A percentile compares a stretch with the other conserved stretches of the same genome.
These are phyloP conservation scores for Caenorhabditis afra DNA, from an alignment of 2,888 invertebrate species.

Conservation along the genomic window DNA sequence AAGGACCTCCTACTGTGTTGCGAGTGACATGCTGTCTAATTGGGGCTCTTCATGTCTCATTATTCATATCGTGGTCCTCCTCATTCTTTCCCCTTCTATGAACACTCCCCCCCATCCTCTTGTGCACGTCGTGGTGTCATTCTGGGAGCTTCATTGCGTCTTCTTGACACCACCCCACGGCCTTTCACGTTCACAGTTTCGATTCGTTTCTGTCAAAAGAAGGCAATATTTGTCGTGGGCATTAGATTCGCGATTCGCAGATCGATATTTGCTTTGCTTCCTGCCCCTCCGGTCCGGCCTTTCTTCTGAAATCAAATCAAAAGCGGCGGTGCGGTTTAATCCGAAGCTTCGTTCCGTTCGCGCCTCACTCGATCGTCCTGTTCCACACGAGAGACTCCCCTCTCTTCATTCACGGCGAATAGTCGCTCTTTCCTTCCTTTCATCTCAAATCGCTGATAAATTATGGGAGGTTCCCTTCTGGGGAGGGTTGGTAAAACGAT, in stretches of 20 bases:
- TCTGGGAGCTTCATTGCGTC: too few species aligned
- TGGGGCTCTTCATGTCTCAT: conserved; percentile 55
- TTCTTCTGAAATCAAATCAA: conserved; percentile 23
- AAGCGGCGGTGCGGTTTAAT: conserved; percentile 7
- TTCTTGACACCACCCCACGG: too few species aligned
- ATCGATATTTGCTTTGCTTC: conserved; percentile 44
- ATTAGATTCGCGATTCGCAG: conserved; percentile 21
- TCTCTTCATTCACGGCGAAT: neutral
- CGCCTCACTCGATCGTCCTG: neutral
- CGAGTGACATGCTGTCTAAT: conserved; percentile 39
- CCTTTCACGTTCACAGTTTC: conserved; percentile 1
- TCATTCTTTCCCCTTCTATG: neutral
- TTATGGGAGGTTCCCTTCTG: conserved; percentile 16
- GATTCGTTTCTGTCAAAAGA: conserved; percentile 2
- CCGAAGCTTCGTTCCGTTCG: neutral
- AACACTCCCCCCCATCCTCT: conserved; percentile 14
- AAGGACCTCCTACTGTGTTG: neutral
- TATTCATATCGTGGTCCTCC: conserved; percentile 34
- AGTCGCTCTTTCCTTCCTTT: neutral
- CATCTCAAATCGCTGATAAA: conserved; percentile 14
- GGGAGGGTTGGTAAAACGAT: conserved; percentile 35
- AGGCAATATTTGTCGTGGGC: conserved; percentile 15
- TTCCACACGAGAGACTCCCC: neutral
- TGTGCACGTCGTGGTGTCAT: conserved; percentile 9
- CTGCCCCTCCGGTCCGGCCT: conserved; percentile 17